A percentile compares a stretch with the other conserved stretches of the same genome.
These are phyloP conservation scores for Chlorospingus semifuscus DNA, from an alignment of 2,797 vertebrate species.

Conservation along the genomic window DNA sequence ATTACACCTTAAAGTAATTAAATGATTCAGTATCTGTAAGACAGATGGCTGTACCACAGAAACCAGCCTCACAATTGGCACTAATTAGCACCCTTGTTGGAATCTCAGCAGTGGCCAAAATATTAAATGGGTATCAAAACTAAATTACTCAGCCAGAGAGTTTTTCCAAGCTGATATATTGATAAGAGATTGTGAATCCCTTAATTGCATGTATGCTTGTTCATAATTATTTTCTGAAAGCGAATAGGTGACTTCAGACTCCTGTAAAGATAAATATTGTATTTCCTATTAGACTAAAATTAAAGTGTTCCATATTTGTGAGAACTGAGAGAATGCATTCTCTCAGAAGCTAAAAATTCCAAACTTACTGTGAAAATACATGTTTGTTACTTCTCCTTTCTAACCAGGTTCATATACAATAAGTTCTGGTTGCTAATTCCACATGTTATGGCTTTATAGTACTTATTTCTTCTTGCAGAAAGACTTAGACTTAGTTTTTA, in stretches of 20 bases:
- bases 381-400: background rate
- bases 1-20: slow-evolving; percentile 57
- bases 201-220: background rate
- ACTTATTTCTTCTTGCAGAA: background rate
- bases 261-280: background rate
- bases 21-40: slow-evolving; percentile 31
- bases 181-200: background rate
- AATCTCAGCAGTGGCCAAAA: slow-evolving; percentile 35
- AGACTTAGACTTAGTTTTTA: background rate
- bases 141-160: background rate
- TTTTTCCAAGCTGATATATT: slow-evolving; percentile 7
- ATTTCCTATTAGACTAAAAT: background rate
- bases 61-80: slow-evolving; percentile 23
- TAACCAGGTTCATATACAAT: background rate
- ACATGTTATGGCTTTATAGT: background rate
- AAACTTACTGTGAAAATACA: background rate
- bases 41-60: slow-evolving; percentile 41
- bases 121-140: slow-evolving; percentile 45
- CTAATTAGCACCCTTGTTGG: slow-evolving; percentile 53
- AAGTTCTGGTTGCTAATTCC: background rate
- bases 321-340: background rate
- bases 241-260: background rate
- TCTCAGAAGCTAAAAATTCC: background rate
- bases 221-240: slow-evolving; percentile 22
- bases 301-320: background rate